phyloP scores from a whole-genome alignment of 2,113 vertebrate species.

The Poeciliopsis occidentalis region DNA sequence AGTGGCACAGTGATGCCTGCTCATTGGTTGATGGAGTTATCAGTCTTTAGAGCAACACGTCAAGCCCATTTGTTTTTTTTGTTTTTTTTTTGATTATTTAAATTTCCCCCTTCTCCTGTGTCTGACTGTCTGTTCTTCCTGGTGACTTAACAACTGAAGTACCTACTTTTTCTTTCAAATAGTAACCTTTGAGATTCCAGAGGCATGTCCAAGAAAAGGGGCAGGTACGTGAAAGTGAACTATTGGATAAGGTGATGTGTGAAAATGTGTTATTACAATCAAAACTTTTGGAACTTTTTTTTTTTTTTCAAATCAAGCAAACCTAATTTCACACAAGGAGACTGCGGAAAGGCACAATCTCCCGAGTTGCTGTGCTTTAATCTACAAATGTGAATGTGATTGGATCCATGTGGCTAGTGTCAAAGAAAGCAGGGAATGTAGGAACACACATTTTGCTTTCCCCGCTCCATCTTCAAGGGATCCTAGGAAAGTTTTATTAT shows the following conservation, averaged over 20 bases:
- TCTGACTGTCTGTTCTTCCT: constrained; percentile 9
- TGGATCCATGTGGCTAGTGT: not conserved
- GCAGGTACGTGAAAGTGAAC: constrained; percentile 76
- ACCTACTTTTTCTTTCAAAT: constrained; percentile 31
- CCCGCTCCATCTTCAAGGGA: too few species aligned
- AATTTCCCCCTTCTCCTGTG: not conserved
- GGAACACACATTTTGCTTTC: not conserved
- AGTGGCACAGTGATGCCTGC: constrained; percentile 42
- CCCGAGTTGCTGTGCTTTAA: not conserved
- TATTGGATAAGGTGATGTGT: not conserved
- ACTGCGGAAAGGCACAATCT: not conserved
- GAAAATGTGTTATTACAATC: too few species aligned
- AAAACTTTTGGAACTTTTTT: too few species aligned
- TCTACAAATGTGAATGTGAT: not conserved
- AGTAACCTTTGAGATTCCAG: constrained; percentile 72
- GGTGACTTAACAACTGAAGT: constrained; percentile 22
- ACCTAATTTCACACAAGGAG: too few species aligned
- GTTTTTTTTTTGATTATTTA: constrained; percentile 3
- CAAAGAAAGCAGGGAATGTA: not conserved
- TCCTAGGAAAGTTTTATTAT: too few species aligned
- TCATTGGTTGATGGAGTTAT: constrained; percentile 62
- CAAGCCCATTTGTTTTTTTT: not conserved
- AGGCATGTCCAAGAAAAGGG: constrained; percentile 87
- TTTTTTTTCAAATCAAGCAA: too few species aligned
- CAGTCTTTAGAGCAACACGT: constrained; percentile 35